Percentiles rank a stretch among this genome's conserved stretches.
These are phyloP conservation scores for Polyploca ridens DNA, from an alignment of 2,888 invertebrate genomes.

Conservation along the genomic window DNA sequence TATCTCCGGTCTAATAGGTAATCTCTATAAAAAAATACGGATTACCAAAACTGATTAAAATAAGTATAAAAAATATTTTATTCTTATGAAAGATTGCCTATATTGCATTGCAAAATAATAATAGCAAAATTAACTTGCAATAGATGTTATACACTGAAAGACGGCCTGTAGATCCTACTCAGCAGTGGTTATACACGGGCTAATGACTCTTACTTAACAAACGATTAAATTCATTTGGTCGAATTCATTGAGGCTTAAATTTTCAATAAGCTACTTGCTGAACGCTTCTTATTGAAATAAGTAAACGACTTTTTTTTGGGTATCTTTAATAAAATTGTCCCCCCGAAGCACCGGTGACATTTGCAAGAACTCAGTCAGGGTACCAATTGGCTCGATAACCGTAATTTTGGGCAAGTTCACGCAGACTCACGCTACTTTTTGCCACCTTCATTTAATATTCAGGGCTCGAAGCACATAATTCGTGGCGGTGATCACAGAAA, in stretches of 20 bases:
- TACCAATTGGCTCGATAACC: conserved; percentile 67
- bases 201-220: background rate
- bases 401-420: conserved; percentile 69
- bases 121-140: too few relatives aligned
- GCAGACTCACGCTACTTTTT: conserved; percentile 57
- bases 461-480: conserved; percentile 71
- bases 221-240: background rate
- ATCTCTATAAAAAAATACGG: too few relatives aligned
- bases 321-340: conserved; percentile 53
- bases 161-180: too few relatives aligned
- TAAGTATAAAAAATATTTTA: too few relatives aligned
- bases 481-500: conserved; percentile 69
- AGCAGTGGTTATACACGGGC: background rate
- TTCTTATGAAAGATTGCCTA: too few relatives aligned
- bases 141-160: too few relatives aligned
- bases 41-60: too few relatives aligned
- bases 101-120: too few relatives aligned
- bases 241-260: background rate
- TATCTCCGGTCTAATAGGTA: too few relatives aligned
- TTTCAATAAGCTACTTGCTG: background rate
- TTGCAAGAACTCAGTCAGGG: conserved; percentile 45
- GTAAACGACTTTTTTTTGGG: conserved; percentile 46
- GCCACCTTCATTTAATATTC: conserved; percentile 70
- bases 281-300: conserved; percentile 19
- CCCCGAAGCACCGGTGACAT: conserved; percentile 42